A percentile compares a stretch with the other conserved stretches of the same genome.
These are phyloP conservation scores for Caenorhabditis brenneri DNA, from an alignment of 1,140 invertebrate species.

Conservation along the genomic window DNA sequence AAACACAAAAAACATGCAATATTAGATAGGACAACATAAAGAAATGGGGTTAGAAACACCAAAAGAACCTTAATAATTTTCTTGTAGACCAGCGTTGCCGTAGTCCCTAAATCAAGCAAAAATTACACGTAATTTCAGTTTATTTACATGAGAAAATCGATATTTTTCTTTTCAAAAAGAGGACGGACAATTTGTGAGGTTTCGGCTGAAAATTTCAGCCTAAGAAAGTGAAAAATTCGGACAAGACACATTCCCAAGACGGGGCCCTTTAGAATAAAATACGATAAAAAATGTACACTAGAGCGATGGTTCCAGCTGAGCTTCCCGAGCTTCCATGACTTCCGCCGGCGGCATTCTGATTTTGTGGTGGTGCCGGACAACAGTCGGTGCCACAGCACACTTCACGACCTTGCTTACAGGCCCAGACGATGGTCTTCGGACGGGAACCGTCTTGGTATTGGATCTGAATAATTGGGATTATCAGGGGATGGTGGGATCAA, in stretches of 20 bases:
- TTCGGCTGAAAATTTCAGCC: background rate
- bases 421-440: slow-evolving; percentile 61
- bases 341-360: slow-evolving; percentile 19
- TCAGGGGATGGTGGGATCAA: background rate
- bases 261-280: background rate
- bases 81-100: background rate
- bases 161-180: background rate
- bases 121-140: background rate
- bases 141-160: background rate
- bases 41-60: background rate
- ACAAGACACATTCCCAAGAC: too few species aligned
- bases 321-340: background rate
- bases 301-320: background rate
- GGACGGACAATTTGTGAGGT: background rate
- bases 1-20: background rate
- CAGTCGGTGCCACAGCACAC: slow-evolving; percentile 64
- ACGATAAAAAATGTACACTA: background rate
- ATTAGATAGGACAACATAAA: background rate
- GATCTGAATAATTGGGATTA: slow-evolving; percentile 50
- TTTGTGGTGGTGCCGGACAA: slow-evolving; percentile 54
- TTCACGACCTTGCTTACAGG: slow-evolving; percentile 56
- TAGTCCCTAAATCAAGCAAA: slow-evolving; percentile 2
- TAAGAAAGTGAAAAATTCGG: too few species aligned
- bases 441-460: slow-evolving; percentile 61
- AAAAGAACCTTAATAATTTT: background rate